phyloP scores from a whole-genome alignment of 2,797 vertebrate species.

The Pantherophis vulpinus region DNA sequence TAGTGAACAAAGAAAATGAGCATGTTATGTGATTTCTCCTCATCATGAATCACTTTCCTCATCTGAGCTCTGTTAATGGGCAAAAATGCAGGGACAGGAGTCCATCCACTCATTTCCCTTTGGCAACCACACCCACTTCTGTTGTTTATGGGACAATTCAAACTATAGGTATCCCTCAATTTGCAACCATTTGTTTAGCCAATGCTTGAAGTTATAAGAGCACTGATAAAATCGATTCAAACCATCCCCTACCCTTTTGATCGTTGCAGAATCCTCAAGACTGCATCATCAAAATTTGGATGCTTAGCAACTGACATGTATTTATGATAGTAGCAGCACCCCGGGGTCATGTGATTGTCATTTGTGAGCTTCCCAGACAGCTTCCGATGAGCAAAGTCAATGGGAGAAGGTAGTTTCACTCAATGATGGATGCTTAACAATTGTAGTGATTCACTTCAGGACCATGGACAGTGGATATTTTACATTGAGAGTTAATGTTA shows the following conservation, averaged over 20 bases:
- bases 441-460: background rate
- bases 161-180: background rate
- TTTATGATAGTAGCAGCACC: background rate
- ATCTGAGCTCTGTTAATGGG: background rate
- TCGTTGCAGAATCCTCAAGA: too few species aligned
- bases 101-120: background rate
- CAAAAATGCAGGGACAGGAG: background rate
- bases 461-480: background rate
- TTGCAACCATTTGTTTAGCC: too few species aligned
- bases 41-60: background rate
- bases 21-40: background rate
- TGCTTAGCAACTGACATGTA: background rate
- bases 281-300: too few species aligned
- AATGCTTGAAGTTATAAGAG: too few species aligned
- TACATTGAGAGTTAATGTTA: background rate
- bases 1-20: background rate
- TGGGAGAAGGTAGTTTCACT: background rate
- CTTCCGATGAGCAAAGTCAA: background rate
- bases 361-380: background rate
- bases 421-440: background rate
- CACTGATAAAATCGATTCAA: too few species aligned
- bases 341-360: background rate
- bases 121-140: background rate
- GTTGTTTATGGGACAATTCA: background rate
- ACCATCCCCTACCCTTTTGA: too few species aligned